A percentile compares a stretch with the other conserved stretches of the same genome.
Evolutionary conservation across 2,888 invertebrate genomes (phyloP).

Genomic region (Ormia ochracea): DNA sequence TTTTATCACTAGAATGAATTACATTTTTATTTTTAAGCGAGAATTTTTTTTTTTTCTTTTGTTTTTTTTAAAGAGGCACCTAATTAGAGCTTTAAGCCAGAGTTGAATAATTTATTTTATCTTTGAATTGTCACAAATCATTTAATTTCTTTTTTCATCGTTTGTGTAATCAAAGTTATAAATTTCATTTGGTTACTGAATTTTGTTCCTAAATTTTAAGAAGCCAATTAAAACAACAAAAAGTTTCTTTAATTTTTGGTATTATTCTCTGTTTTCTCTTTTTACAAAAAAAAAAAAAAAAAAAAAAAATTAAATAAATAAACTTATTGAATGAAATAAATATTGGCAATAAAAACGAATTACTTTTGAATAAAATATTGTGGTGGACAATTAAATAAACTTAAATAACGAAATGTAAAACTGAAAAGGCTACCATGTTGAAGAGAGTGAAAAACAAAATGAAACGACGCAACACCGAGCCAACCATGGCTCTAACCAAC

Average conservation of each 20-base stretch:
- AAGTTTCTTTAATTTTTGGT: conserved; percentile 24
- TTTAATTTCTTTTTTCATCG: too few species aligned
- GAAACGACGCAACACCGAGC: conserved; percentile 96
- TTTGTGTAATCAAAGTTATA: too few species aligned
- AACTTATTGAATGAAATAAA: conserved; percentile 22
- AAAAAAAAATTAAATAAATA: conserved; percentile 8
- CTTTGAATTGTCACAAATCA: too few species aligned
- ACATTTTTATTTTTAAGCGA: too few species aligned
- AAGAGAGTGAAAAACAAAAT: conserved; percentile 98
- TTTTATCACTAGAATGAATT: too few species aligned
- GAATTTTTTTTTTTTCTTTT: too few species aligned
- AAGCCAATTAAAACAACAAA: neutral
- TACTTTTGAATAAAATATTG: conserved; percentile 21
- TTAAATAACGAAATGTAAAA: neutral
- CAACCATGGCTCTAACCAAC: conserved; percentile 81
- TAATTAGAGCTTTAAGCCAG: too few species aligned
- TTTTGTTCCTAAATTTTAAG: conserved; percentile 6
- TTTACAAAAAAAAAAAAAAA: conserved; percentile 31
- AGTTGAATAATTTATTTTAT: too few species aligned
- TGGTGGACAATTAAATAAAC: conserved; percentile 59
- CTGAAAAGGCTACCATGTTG: conserved; percentile 95
- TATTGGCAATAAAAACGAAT: conserved; percentile 26
- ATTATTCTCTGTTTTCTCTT: conserved; percentile 50
- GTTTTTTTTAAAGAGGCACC: too few species aligned
- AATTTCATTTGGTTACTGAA: neutral